Percentiles rank a stretch among this genome's conserved stretches.
These are phyloP conservation scores for Disparrhopalites patrizii DNA, from an alignment of 2,888 invertebrate genomes.

Conservation along the genomic window DNA sequence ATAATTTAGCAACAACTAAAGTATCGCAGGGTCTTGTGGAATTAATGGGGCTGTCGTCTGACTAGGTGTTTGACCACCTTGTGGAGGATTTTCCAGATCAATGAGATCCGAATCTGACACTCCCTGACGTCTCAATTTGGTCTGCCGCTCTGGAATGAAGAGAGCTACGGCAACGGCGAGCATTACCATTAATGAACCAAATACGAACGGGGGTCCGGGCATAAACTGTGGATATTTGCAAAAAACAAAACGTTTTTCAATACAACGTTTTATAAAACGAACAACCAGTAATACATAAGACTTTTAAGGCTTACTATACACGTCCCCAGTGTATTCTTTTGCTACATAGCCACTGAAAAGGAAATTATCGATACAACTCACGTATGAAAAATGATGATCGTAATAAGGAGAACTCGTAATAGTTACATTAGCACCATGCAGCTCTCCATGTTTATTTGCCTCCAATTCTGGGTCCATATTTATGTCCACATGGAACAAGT, in stretches of 20 bases:
- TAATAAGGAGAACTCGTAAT: slow-evolving; percentile 11
- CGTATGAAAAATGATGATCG: slow-evolving; percentile 25
- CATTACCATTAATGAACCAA: slow-evolving; percentile 94
- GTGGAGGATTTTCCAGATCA: slow-evolving; percentile 45
- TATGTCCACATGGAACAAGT: slow-evolving; percentile 95
- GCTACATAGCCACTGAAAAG: too few relatives aligned
- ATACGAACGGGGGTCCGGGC: slow-evolving; percentile 97
- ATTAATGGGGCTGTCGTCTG: slow-evolving; percentile 48
- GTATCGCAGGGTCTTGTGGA: slow-evolving; percentile 46
- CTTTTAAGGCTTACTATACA: too few relatives aligned
- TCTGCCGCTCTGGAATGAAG: slow-evolving; percentile 69
- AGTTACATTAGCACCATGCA: slow-evolving; percentile 26
- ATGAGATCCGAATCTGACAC: slow-evolving; percentile 45
- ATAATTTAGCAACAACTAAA: slow-evolving; percentile 30
- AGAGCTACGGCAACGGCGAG: slow-evolving; percentile 89
- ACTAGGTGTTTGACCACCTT: slow-evolving; percentile 40
- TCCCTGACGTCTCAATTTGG: slow-evolving; percentile 43
- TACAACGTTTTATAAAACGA: too few relatives aligned
- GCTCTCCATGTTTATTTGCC: slow-evolving; percentile 31
- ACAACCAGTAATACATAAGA: too few relatives aligned
- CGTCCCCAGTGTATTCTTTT: too few relatives aligned
- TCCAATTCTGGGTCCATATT: slow-evolving; percentile 62
- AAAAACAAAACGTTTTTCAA: background rate
- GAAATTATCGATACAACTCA: too few relatives aligned
- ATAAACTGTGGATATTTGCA: slow-evolving; percentile 59